Evolutionary conservation across 2,888 invertebrate genomes (phyloP), one percentile per base, ranked within the genome.

Genomic region (Cheiracanthium punctorium): DNA sequence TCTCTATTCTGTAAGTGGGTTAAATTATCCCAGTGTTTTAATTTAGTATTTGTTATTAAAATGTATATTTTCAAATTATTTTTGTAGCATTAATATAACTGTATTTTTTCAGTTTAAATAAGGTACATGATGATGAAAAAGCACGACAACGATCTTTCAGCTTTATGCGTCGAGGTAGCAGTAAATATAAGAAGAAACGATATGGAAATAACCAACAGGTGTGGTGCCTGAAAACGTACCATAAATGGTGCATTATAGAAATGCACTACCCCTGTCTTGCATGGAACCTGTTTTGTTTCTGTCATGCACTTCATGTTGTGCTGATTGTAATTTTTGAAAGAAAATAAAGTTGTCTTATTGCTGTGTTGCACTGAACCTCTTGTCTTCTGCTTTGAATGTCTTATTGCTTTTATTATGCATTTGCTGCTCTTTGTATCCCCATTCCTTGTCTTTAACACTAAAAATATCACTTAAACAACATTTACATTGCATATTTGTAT

Each of bases 81-180:
- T n/a, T 17, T 17, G 12, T 48, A 48, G 12, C 48, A 48, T 48
- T 17, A 12, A 58, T 2, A 20, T 58, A 58, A 58, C 24, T 7
- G n/a, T 24, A 58, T 20, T 72, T 73, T 89, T 89, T 33, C 89
- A 91, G 91, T 88, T 90, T 91, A 88, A 91, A 91, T 89, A 90
- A 90, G 87, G 88, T 89, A 20, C 90, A 90, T 77, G 90, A 89
- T 43, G 88, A 89, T 20, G 90, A 89, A n/a, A 88, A 88, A 81
- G 85, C 89, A n/a, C 90, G 91, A 89, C 89, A 90, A 84, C 90
- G 90, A 43, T 90, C 91, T 80, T 91, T 91, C 90, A 91, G 91
- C 89, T 91, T 92, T 88, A 90, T 91, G 33, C 90, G 92, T 5
- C 90, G 91, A 20, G 91, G 91, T 72, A 92, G 92, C 88, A 91